phyloP scores from a whole-genome alignment of 2,797 vertebrate species.

The Sebastes reedi region DNA sequence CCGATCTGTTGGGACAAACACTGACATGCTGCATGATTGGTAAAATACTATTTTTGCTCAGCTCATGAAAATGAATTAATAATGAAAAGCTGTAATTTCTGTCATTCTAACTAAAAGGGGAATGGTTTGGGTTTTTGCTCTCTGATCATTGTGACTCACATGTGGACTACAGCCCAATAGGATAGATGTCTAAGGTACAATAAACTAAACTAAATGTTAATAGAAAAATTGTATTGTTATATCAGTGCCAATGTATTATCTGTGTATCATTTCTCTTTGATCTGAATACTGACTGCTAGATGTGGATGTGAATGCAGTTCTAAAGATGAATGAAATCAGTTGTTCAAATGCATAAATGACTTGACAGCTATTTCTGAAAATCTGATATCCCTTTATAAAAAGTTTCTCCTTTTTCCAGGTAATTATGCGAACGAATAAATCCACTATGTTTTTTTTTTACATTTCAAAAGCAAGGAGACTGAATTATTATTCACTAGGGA shows the following conservation, averaged over 20 bases:
- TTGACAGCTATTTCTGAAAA: slow-evolving; percentile 41
- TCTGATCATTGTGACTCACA: slow-evolving; percentile 3
- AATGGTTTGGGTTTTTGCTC: neutral
- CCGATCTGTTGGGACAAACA: neutral
- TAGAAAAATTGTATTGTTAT: neutral
- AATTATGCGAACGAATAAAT: slow-evolving; percentile 57
- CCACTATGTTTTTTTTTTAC: slow-evolving; percentile 17
- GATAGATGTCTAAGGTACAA: neutral
- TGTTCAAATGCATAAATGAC: slow-evolving; percentile 16
- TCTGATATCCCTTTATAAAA: slow-evolving; percentile 9
- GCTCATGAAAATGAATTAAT: neutral
- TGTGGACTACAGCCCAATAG: neutral
- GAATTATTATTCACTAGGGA: slow-evolving; percentile 52
- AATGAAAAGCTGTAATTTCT: neutral
- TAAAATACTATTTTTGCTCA: neutral
- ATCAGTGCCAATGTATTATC: neutral
- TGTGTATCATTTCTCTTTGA: slow-evolving; percentile 13
- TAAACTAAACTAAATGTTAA: neutral
- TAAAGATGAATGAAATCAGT: neutral
- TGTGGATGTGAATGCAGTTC: slow-evolving; percentile 5
- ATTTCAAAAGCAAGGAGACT: slow-evolving; percentile 52
- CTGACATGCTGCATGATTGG: neutral
- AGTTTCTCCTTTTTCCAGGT: neutral
- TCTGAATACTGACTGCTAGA: neutral
- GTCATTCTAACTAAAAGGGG: neutral